A percentile compares a stretch with the other conserved stretches of the same genome.
Evolutionary conservation across 2,797 vertebrate genomes (phyloP).

Genomic region (Adelosebastes latens): DNA sequence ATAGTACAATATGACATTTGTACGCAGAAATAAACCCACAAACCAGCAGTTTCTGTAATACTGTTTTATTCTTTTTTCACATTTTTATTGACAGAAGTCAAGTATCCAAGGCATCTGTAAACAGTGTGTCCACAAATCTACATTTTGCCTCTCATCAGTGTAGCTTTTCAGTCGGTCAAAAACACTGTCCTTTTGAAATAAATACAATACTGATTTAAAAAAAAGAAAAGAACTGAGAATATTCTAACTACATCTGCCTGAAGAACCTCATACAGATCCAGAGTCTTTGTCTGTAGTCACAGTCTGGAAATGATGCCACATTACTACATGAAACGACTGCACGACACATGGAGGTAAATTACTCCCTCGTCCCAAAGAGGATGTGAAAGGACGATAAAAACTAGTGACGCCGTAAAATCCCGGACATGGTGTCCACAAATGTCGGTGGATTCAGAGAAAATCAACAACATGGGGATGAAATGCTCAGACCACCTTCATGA

Average conservation of each 20-base stretch:
- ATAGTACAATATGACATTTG: background rate
- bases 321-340: background rate
- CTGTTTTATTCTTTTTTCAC: constrained; percentile 69
- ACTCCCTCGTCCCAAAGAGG: background rate
- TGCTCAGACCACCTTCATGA: background rate
- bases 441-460: background rate
- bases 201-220: constrained; percentile 59
- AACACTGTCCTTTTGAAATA: constrained; percentile 58
- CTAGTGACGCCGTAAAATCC: background rate
- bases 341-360: background rate
- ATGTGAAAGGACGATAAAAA: background rate
- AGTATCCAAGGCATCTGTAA: constrained; percentile 85
- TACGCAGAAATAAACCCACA: background rate
- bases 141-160: constrained; percentile 63
- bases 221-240: background rate
- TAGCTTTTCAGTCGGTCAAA: constrained; percentile 34
- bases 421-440: background rate
- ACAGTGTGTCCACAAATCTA: constrained; percentile 82
- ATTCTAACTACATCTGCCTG: constrained; percentile 42
- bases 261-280: constrained; percentile 17
- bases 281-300: constrained; percentile 1
- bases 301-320: constrained; percentile 4
- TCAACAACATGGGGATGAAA: background rate
- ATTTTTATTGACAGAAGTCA: constrained; percentile 85
- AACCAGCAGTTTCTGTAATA: constrained; percentile 37